Base-by-base conservation (phyloP, 2,888 invertebrate species). In the Acanthococcus lagerstroemiae region DNA sequence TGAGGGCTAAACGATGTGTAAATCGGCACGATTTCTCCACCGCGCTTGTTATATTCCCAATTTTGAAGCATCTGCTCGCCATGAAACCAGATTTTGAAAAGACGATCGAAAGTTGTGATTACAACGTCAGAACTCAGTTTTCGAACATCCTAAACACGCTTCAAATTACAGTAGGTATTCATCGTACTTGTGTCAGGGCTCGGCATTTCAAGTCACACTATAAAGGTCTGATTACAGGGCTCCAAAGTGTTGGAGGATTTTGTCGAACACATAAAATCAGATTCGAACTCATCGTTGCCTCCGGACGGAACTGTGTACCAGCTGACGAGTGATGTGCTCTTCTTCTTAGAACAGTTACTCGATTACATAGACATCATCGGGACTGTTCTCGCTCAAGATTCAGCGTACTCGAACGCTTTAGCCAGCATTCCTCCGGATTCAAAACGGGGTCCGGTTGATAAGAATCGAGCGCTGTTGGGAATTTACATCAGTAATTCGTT, bases 251-350 rank as follows among this genome's bases (percentile, higher is more conserved):
- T 95, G 71, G 95, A 95, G 75, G 94, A 94, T 74, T 95, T 95
- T 77, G 84, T 93, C 67, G 95, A 95, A 73, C 90, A 88, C 68
- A 84, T 95, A 27, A 82, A 88, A 69, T 81, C 81, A 24, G 91
- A 91, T 75, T 80, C 81, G 55, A 87, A 86, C 70, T 84, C 86
- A 67, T 86, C 87, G 72, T 84, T 96, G 73, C 95, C 97, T 0
- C 89, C 87, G 75, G 99, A 99, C 80, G 99, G 97, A 68, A 99
- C 97, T 0, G 97, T 97, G 30, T 96, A 96, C 75, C 95, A 97
- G 78, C 80, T 95, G 68, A 95, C 95, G 0, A 93, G 90, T 69
- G 95, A 95, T 74, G 92, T 95, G 52, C 83, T 95, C 71, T 90
- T 94, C 74, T 91, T 95, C 77, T 80, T 93, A 72, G 93, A 93